Conservation (phyloP, 2,888 invertebrate genomes). For the Apamea sordens region DNA sequence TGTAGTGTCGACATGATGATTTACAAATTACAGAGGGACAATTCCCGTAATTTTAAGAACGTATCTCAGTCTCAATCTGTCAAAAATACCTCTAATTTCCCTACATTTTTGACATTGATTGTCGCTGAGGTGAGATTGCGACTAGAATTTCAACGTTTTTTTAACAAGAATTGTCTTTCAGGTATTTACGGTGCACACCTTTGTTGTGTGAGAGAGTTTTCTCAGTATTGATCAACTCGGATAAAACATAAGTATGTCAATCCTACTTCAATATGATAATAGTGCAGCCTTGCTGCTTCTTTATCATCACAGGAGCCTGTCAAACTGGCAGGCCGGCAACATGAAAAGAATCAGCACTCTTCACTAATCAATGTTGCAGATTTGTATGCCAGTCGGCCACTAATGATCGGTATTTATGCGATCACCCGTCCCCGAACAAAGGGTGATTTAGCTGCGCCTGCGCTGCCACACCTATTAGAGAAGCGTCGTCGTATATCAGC, state of each 20-base stretch:
- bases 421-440: constrained; percentile 71
- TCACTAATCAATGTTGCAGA: constrained; percentile 43
- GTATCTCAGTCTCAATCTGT: not conserved
- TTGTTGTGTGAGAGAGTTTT: not conserved
- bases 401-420: constrained; percentile 63
- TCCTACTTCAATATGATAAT: not conserved
- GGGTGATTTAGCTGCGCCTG: constrained; percentile 71
- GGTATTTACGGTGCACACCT: not conserved
- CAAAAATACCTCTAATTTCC: not conserved
- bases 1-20: not conserved
- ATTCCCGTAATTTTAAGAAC: not conserved
- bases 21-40: not conserved
- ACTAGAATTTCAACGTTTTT: not conserved
- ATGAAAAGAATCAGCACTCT: constrained; percentile 8
- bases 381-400: constrained; percentile 55
- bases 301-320: not conserved
- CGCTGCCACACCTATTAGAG: constrained; percentile 70
- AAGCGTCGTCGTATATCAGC: constrained; percentile 77
- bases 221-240: not conserved
- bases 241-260: not conserved
- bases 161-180: not conserved
- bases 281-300: not conserved
- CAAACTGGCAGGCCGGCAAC: not conserved
- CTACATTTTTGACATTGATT: not conserved
- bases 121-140: not conserved